A percentile compares a stretch with the other conserved stretches of the same genome.
phyloP scores from a whole-genome alignment of 2,888 invertebrate genomes.

The Drosophila helvetica region DNA sequence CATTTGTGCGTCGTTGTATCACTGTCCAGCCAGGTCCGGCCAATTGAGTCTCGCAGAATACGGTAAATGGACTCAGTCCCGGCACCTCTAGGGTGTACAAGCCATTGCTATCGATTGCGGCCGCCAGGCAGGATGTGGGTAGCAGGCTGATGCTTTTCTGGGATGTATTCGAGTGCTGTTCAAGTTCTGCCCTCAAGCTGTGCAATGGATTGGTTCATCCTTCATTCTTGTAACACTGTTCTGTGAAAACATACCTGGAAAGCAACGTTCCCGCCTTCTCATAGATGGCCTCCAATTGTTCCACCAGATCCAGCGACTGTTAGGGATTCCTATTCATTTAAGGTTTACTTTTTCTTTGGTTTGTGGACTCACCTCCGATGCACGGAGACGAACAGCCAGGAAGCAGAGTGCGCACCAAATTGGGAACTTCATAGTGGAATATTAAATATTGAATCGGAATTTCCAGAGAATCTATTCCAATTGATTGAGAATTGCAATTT shows the following conservation, averaged over 20 bases:
- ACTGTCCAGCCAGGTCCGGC: conserved; percentile 88
- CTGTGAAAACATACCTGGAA: conserved; percentile 29
- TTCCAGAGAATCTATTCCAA: conserved; percentile 10
- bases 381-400: neutral
- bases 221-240: neutral
- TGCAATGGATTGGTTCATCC: fast-evolving
- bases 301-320: conserved; percentile 20
- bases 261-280: conserved; percentile 41
- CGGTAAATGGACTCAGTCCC: conserved; percentile 64
- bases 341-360: neutral
- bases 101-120: conserved; percentile 23
- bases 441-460: neutral
- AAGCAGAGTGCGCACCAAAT: neutral
- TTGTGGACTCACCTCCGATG: conserved; percentile 5
- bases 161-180: neutral
- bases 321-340: neutral
- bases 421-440: conserved; percentile 10
- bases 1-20: conserved; percentile 88
- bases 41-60: conserved; percentile 52
- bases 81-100: conserved; percentile 75
- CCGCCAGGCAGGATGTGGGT: conserved; percentile 53
- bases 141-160: neutral
- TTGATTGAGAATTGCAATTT: conserved; percentile 18
- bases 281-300: conserved; percentile 17
- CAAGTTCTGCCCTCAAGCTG: conserved; percentile 24